Percentiles rank a stretch among this genome's conserved stretches.
Conservation (phyloP, 2,888 invertebrate species). For the Drosophila histrio region DNA sequence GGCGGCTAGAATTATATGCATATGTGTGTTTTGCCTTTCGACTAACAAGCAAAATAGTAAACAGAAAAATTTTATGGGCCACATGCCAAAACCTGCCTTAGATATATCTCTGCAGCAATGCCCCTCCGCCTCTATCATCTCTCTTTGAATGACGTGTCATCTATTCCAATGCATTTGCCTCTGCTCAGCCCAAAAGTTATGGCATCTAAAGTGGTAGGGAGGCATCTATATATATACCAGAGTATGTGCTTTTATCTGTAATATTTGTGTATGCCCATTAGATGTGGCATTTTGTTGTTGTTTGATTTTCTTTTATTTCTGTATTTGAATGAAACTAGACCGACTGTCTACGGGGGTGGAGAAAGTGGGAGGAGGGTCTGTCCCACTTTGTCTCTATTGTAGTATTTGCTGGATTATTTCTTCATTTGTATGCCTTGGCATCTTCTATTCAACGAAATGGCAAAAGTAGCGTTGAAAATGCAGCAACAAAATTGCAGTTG, state of each 20-base stretch:
- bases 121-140: neutral
- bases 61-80: conserved; percentile 50
- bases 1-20: conserved; percentile 53
- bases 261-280: conserved; percentile 61
- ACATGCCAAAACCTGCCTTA: conserved; percentile 57
- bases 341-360: conserved; percentile 4
- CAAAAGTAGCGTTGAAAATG: conserved; percentile 28
- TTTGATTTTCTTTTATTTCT: conserved; percentile 43
- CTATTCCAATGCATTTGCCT: conserved; percentile 59
- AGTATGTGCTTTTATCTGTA: neutral
- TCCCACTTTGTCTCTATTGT: conserved; percentile 12
- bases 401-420: conserved; percentile 31
- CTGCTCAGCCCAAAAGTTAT: conserved; percentile 48
- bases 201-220: conserved; percentile 50
- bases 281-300: conserved; percentile 45
- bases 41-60: conserved; percentile 37
- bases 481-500: conserved; percentile 14
- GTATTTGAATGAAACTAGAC: conserved; percentile 46
- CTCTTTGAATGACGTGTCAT: conserved; percentile 54
- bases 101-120: neutral
- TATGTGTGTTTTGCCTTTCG: conserved; percentile 42
- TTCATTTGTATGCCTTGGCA: conserved; percentile 23
- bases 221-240: conserved; percentile 9
- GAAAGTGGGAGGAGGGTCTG: neutral
- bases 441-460: conserved; percentile 20